Conservation (phyloP, 2,113 vertebrate genomes). For the Pterocles burchelli region DNA sequence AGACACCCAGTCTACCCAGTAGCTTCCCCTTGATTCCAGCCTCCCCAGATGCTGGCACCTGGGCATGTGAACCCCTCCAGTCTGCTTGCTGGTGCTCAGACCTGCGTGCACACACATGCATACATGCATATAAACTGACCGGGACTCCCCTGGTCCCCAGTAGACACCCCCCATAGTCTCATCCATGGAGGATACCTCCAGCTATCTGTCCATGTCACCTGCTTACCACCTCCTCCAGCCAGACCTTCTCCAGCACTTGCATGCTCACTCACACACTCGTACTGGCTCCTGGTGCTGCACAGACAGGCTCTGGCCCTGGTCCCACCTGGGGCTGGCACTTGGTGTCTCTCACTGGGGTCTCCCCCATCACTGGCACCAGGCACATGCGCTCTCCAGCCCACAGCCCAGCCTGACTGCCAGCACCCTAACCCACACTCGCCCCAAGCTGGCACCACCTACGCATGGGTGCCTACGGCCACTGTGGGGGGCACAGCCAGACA, state of each 20-base stretch:
- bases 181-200: neutral
- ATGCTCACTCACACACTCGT: rapidly evolving
- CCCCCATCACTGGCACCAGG: neutral
- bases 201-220: neutral
- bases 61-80: neutral
- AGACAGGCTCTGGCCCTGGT: neutral
- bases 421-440: rapidly evolving
- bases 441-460: too few species aligned
- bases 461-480: rapidly evolving
- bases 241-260: neutral
- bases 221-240: neutral
- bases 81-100: neutral
- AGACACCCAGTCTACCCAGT: neutral
- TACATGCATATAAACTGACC: neutral
- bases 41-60: neutral
- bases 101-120: neutral
- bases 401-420: too few species aligned
- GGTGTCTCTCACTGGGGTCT: neutral
- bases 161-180: neutral
- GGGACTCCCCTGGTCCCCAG: neutral
- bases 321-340: neutral
- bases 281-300: rapidly evolving
- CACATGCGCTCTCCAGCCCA: neutral
- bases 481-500: rapidly evolving
- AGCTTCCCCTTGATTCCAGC: too few species aligned